These are phyloP conservation scores for Sciaenops ocellatus DNA, from an alignment of 2,797 vertebrate species.

Conservation along the genomic window DNA sequence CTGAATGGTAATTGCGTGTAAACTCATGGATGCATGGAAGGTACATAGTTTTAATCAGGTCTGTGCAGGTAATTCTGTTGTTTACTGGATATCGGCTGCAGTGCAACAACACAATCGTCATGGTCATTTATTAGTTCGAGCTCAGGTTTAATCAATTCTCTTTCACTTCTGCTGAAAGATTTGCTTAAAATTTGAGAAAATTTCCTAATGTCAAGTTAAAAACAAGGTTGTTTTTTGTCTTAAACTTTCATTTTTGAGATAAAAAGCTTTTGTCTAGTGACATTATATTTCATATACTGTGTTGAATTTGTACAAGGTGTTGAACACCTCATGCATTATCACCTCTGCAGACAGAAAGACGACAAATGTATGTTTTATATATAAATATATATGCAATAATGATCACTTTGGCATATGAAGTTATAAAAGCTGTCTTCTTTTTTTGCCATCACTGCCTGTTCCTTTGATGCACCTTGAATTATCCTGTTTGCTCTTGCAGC, in stretches of 20 bases:
- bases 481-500: slow-evolving; percentile 5
- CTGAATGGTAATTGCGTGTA: not conserved
- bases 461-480: slow-evolving; percentile 9
- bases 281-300: not conserved
- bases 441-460: not conserved
- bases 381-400: no score
- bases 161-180: not conserved
- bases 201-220: not conserved
- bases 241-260: not conserved
- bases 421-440: not conserved
- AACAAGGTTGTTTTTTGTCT: not conserved
- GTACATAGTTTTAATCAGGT: slow-evolving; percentile 10
- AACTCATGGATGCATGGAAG: not conserved
- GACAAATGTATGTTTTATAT: not conserved
- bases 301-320: not conserved
- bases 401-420: no score
- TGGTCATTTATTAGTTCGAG: not conserved
- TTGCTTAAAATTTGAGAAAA: not conserved
- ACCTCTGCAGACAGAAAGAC: not conserved
- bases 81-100: not conserved
- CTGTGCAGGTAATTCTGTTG: slow-evolving; percentile 12
- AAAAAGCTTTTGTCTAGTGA: not conserved
- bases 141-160: not conserved
- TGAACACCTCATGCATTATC: slow-evolving; percentile 11
- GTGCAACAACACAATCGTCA: not conserved